Percentiles rank a stretch among this genome's conserved stretches.
phyloP scores from a whole-genome alignment of 2,797 vertebrate genomes.

The Sebastes oblongus region DNA sequence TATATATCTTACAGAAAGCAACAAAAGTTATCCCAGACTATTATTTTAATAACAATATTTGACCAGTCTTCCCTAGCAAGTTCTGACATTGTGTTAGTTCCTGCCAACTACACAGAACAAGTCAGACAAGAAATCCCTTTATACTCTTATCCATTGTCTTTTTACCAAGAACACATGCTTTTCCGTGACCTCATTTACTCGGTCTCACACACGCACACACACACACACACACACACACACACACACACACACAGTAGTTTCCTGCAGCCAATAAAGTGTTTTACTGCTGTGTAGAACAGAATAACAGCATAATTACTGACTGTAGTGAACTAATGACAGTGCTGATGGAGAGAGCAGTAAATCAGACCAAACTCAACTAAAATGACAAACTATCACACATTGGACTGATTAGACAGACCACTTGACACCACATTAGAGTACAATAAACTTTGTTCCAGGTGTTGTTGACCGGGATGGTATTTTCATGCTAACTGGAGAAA shows the following conservation, averaged over 20 bases:
- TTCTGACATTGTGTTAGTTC: background rate
- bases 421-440: background rate
- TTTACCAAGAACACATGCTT: conserved; percentile 31
- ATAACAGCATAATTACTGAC: conserved; percentile 44
- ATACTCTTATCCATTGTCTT: background rate
- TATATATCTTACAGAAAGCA: background rate
- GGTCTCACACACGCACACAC: background rate
- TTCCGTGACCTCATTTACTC: background rate
- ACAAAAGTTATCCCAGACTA: background rate
- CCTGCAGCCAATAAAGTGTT: conserved; percentile 55
- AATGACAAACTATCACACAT: background rate
- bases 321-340: conserved; percentile 37
- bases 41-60: background rate
- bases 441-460: background rate
- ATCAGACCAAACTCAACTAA: background rate
- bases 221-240: conserved; percentile 8
- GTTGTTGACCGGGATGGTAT: background rate
- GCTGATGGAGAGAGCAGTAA: background rate
- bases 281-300: conserved; percentile 43
- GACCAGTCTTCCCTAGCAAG: background rate
- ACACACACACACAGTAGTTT: conserved; percentile 38
- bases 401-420: background rate
- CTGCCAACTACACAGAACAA: background rate
- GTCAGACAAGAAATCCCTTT: background rate
- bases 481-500: background rate